A percentile compares a stretch with the other conserved stretches of the same genome.
Conservation (phyloP, 2,797 vertebrate genomes). For the Xenentodon cancila region DNA sequence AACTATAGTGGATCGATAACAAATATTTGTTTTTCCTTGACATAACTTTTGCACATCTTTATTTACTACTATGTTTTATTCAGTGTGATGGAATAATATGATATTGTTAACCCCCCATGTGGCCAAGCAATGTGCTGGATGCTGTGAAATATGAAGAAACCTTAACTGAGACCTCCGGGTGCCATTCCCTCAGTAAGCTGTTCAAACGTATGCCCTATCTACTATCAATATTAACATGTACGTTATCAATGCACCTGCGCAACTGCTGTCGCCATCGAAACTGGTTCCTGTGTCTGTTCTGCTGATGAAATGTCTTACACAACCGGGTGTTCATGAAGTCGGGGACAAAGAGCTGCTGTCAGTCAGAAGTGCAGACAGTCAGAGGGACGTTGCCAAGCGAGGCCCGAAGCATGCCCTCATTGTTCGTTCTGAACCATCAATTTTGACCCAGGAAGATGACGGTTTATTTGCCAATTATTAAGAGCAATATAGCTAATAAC, state of each 20-base stretch:
- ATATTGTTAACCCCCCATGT: no score
- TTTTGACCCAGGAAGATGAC: no score
- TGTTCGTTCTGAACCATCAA: constrained; percentile 2
- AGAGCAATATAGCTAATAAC: neutral
- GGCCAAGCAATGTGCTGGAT: no score
- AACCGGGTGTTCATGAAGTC: constrained; percentile 26
- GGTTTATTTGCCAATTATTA: no score
- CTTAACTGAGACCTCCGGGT: neutral
- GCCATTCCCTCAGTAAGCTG: constrained; percentile 1
- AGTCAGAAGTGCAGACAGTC: constrained; percentile 6
- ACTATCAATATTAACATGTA: constrained; percentile 34
- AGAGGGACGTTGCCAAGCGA: constrained; percentile 2
- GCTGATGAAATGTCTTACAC: constrained; percentile 53
- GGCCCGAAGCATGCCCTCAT: neutral
- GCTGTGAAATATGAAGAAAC: neutral
- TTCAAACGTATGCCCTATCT: constrained; percentile 40
- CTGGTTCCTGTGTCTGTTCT: neutral
- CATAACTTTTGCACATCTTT: no score
- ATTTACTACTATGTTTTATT: no score
- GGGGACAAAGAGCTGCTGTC: constrained; percentile 27
- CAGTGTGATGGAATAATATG: no score
- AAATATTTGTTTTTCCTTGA: no score
- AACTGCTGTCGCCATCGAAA: constrained; percentile 25
- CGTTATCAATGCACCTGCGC: constrained; percentile 45
- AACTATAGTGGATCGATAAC: no score